phyloP scores from a whole-genome alignment of 2,797 vertebrate species.

The Halcyon badia region DNA sequence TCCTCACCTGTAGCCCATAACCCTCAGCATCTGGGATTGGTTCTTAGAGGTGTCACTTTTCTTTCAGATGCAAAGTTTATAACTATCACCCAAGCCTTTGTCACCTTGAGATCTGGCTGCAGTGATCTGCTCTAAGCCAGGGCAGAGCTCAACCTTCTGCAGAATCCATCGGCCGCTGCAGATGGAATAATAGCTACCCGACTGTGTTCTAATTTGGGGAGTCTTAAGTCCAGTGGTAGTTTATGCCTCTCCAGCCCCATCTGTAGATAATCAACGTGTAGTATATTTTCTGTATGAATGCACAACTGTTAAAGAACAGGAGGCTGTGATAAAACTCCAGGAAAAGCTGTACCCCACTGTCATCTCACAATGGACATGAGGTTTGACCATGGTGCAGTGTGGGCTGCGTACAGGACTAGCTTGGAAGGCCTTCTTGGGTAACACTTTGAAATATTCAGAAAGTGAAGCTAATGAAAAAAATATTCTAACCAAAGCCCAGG shows the following conservation, averaged over 20 bases:
- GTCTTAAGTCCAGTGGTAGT: neutral
- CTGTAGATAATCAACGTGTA: neutral
- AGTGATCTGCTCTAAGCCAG: neutral
- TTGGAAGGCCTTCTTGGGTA: neutral
- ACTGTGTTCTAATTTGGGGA: neutral
- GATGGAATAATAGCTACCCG: neutral
- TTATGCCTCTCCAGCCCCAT: neutral
- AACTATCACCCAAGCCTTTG: neutral
- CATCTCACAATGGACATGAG: neutral
- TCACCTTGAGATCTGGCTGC: neutral
- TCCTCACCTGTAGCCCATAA: neutral
- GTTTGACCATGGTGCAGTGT: neutral
- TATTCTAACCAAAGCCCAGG: neutral
- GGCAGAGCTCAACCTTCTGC: neutral
- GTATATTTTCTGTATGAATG: neutral
- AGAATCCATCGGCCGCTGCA: neutral
- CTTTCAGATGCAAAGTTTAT: neutral
- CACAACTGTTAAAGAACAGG: neutral
- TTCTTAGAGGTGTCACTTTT: neutral
- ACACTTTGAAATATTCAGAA: conserved; percentile 1
- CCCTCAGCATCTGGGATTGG: neutral
- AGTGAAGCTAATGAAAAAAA: conserved; percentile 18
- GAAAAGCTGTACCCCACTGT: neutral
- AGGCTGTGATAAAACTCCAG: neutral
- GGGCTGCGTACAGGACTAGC: neutral